Evolutionary conservation across 2,888 invertebrate species (phyloP), one percentile per base, ranked within the genome.

Genomic region (Leptarthrus brevirostris): DNA sequence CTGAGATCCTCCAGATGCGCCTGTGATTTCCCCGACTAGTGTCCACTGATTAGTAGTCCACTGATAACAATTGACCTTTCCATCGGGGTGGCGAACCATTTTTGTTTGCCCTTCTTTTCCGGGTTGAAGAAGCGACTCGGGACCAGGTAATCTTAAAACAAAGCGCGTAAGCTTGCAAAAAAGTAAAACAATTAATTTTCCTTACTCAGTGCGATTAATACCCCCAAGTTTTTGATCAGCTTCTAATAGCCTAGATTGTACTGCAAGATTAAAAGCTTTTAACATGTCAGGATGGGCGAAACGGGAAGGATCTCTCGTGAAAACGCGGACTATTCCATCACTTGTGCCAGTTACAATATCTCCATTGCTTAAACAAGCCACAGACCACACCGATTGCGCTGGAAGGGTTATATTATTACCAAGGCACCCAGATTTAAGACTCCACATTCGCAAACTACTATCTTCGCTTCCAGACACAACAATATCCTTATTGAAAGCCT

Each of bases 391-490:
- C 0, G 96, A 96, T 77, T 94, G 92, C 0, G 93, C 91, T 0
- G 98, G 98, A 76, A 84, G 81, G 26, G 88, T 86, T 0, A 86
- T 80, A 0, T 82, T 78, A 0, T 74, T 75, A 0, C 85, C 85
- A 3, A 84, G 69, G 47, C 82, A 79, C 0, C 84, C 85, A 0
- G 79, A 80, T 0, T 78, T 77, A 0, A 82, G 76, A 78, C 87
- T 85, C 97, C 97, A 98, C 80, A 96, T 88, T 69, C 93, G 87
- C 10, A 97, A 87, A 3, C 93, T 91, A 75, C 93, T 90, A 82
- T 97, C 97, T 84, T 97, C 97, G n/a, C 96, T 93, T 73, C 92
- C 90, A 0, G 94, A 92, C 0, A 93, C 92, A 81, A 96, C 92
- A 56, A 90, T 87, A 58, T 86, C 85, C 18, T 88, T 88, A 6